Percentiles rank a stretch among this genome's conserved stretches.
Evolutionary conservation across 2,797 vertebrate species (phyloP).

Genomic region (Synaphobranchus kaupii): DNA sequence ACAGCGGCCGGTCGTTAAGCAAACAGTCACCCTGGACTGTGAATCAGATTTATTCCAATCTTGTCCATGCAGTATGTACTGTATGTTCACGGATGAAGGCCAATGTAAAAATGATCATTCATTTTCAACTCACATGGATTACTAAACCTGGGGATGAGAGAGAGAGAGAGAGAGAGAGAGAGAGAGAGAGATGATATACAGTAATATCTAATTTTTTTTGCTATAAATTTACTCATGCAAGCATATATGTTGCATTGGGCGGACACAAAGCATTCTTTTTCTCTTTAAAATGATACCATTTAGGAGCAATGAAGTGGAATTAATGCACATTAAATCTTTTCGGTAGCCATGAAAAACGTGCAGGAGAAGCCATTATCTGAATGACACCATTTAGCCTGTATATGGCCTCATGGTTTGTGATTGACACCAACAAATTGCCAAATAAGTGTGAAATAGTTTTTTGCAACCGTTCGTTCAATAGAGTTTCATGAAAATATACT

Average conservation of each 20-base stretch:
- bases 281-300: not conserved
- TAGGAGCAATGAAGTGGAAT: not conserved
- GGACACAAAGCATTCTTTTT: not conserved
- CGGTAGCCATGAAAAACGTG: not conserved
- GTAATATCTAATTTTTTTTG: not conserved
- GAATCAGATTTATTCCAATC: not conserved
- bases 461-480: not conserved
- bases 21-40: not conserved
- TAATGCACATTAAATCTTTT: not conserved
- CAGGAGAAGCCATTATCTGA: not conserved
- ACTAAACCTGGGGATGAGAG: not conserved
- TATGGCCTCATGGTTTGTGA: not conserved
- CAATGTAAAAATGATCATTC: not conserved
- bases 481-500: not conserved
- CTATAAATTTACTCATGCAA: not conserved
- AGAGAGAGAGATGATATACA: not conserved
- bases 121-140: not conserved
- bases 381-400: not conserved
- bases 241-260: not conserved
- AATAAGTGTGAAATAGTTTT: not conserved
- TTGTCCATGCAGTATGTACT: not conserved
- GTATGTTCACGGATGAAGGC: not conserved
- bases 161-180: not conserved
- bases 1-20: not conserved
- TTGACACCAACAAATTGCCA: conserved; percentile 3